Evolutionary conservation across 2,888 invertebrate genomes (phyloP).

Genomic region (Drosophila incognita): DNA sequence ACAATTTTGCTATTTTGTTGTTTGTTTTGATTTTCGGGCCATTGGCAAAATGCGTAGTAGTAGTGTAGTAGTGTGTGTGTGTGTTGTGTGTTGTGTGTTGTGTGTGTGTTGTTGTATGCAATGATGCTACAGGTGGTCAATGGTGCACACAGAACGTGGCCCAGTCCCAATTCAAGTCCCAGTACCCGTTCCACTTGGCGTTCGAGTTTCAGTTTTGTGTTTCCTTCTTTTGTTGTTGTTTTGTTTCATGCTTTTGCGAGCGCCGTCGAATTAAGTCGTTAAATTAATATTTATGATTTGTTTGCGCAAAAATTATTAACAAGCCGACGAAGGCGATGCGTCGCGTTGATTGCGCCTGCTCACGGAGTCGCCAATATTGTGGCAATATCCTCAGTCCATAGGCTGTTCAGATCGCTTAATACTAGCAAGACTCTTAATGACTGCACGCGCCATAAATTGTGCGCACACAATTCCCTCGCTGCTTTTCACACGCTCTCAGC

Average conservation of each 20-base stretch:
- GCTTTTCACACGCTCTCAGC: slow-evolving; percentile 66
- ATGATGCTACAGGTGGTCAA: slow-evolving; percentile 68
- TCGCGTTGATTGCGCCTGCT: slow-evolving; percentile 25
- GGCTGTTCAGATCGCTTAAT: slow-evolving; percentile 32
- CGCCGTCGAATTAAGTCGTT: slow-evolving; percentile 77
- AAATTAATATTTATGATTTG: slow-evolving; percentile 81
- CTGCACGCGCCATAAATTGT: slow-evolving; percentile 68
- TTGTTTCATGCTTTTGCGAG: slow-evolving; percentile 6
- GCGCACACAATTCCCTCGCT: slow-evolving; percentile 30
- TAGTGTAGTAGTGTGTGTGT: background rate
- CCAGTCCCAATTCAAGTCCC: slow-evolving; percentile 42
- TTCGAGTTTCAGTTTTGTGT: slow-evolving; percentile 10
- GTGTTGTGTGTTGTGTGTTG: slow-evolving; percentile 1
- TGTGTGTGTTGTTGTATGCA: background rate
- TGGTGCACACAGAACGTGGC: slow-evolving; percentile 43
- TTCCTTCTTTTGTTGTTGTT: background rate
- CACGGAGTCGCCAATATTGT: slow-evolving; percentile 1
- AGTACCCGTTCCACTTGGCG: slow-evolving; percentile 17
- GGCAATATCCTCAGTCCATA: slow-evolving; percentile 6
- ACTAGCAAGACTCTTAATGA: slow-evolving; percentile 68
- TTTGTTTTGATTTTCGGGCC: slow-evolving; percentile 76
- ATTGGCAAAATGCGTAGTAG: slow-evolving; percentile 51
- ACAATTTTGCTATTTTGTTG: slow-evolving; percentile 57
- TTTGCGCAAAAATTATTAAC: slow-evolving; percentile 60
- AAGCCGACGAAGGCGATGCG: slow-evolving; percentile 9